These are phyloP conservation scores for Labeo rohita DNA, from an alignment of 2,113 vertebrate species.

Conservation along the genomic window DNA sequence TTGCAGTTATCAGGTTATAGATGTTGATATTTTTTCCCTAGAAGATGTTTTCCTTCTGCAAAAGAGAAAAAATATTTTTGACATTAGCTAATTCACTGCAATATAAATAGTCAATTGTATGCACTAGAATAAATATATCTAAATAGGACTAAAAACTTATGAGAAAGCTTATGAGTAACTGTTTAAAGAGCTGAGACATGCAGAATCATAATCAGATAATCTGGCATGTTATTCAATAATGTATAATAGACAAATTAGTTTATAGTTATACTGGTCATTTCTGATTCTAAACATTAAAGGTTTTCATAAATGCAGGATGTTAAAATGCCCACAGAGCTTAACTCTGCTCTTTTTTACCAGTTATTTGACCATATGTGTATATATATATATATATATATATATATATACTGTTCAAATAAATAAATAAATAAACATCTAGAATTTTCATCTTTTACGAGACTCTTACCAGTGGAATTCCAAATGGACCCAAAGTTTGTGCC, in stretches of 20 bases:
- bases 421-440: neutral
- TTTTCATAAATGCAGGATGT: neutral
- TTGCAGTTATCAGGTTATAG: neutral
- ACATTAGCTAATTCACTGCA: neutral
- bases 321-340: neutral
- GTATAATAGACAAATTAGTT: neutral
- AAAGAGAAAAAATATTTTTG: neutral
- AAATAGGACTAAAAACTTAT: neutral
- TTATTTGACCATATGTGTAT: neutral
- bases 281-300: neutral
- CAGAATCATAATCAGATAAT: neutral
- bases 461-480: constrained; percentile 73
- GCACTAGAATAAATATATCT: neutral
- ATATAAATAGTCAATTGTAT: neutral
- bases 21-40: neutral
- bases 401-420: neutral
- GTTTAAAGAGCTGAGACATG: neutral
- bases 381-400: too few species aligned
- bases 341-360: too few species aligned
- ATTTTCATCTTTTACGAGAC: neutral
- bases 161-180: neutral
- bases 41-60: neutral
- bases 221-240: neutral
- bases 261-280: neutral
- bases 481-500: constrained; percentile 72